A percentile compares a stretch with the other conserved stretches of the same genome.
Evolutionary conservation across 1,140 invertebrate genomes (phyloP).

Genomic region (Trichonephila inaurata): DNA sequence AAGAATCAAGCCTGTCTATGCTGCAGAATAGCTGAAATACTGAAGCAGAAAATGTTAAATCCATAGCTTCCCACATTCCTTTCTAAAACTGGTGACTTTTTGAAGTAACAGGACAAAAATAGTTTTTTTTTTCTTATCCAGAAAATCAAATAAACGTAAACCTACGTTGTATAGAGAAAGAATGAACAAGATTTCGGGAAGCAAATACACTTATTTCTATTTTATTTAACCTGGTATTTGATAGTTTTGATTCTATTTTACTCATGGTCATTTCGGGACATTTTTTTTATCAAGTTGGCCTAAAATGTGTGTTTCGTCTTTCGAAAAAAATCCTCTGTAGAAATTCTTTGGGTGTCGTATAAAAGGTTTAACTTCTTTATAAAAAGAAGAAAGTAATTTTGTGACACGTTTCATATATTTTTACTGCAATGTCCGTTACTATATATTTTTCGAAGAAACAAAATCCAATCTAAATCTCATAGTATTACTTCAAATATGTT

Average conservation of each 20-base stretch:
- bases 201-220: slow-evolving; percentile 27
- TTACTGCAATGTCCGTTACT: background rate
- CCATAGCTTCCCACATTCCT: slow-evolving; percentile 25
- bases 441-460: background rate
- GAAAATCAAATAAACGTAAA: slow-evolving; percentile 51
- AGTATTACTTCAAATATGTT: background rate
- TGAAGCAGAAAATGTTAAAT: slow-evolving; percentile 24
- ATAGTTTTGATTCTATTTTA: slow-evolving; percentile 31
- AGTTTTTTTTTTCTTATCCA: background rate
- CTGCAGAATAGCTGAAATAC: background rate
- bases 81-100: slow-evolving; percentile 45
- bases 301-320: background rate
- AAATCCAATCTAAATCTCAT: background rate
- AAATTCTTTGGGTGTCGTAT: background rate
- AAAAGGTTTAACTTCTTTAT: background rate
- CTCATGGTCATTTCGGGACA: background rate
- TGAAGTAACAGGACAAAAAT: background rate
- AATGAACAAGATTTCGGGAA: background rate
- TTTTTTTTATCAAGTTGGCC: background rate
- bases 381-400: background rate
- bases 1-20: background rate
- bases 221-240: slow-evolving; percentile 42
- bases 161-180: slow-evolving; percentile 1
- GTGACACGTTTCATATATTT: background rate
- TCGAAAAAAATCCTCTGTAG: background rate